Base-by-base conservation (phyloP, 2,113 vertebrate species). In the Scortum barcoo region DNA sequence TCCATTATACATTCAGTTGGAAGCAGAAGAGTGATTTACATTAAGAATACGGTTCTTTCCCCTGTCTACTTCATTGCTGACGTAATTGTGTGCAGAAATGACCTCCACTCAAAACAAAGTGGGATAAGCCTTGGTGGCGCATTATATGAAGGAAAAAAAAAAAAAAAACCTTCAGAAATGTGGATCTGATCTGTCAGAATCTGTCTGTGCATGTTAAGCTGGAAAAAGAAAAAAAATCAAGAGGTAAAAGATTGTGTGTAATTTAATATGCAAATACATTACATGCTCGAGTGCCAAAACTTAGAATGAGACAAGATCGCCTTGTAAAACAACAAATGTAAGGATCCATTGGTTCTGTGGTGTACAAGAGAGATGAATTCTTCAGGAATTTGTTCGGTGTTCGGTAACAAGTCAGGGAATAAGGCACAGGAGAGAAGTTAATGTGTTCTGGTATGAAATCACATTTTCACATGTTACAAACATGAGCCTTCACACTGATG, bases 371-470 rank as follows among this genome's bases (percentile, higher is more conserved):
- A 61, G 42, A 57, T 42, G 30, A 46, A 65, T 30, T 72, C 57
- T 77, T 81, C 26, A 63, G 53, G 33, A 81, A 56, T 78, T 7
- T 61, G 63, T 61, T 82, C 24, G 22, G 42, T 30, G 14, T 71
- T 83, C n/a, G n/a, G n/a, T 73, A 76, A 73, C 72, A 80, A 73
- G 74, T 84, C 40, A 20, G 33, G 20, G 16, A 58, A 61, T 58
- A 54, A 80, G 48, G 71, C 63, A 75, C 62, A 72, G 54, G 33
- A 76, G 76, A 86, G 81, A 91, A 91, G 74, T 80, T 90, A 91
- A 91, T 93, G 84, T 80, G 73, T 88, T 87, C 76, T 77, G 54
- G 85, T 85, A 76, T 78, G 84, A 92, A 90, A 93, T 93, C 65
- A 40, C 80, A 91, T 92, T 91, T 78, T 71, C 69, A 89, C 83